A percentile compares a stretch with the other conserved stretches of the same genome.
Conservation (phyloP, 2,797 vertebrate genomes). For the Thaleichthys pacificus region DNA sequence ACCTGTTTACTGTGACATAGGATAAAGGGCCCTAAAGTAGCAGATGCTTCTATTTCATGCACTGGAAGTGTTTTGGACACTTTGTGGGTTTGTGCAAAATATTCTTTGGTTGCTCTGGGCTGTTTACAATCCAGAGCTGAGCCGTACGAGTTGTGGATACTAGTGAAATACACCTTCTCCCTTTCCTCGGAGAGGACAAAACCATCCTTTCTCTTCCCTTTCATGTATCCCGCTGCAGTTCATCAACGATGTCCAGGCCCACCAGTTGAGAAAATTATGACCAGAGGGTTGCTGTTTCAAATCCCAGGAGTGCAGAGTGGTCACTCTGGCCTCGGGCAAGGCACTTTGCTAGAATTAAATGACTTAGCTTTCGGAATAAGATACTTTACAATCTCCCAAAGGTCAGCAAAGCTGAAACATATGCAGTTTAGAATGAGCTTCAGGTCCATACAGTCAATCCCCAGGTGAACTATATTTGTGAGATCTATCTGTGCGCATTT, state of each 20-base stretch:
- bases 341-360: slow-evolving; percentile 45
- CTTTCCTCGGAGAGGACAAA: slow-evolving; percentile 26
- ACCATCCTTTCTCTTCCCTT: slow-evolving; percentile 10
- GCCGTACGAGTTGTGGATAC: slow-evolving; percentile 14
- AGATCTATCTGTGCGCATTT: slow-evolving; percentile 35
- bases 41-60: slow-evolving; percentile 72
- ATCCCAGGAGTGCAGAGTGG: slow-evolving; percentile 41
- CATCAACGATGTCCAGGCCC: slow-evolving; percentile 31
- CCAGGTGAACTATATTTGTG: slow-evolving; percentile 29
- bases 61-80: slow-evolving; percentile 30
- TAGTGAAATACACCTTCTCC: slow-evolving; percentile 6
- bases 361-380: slow-evolving; percentile 38
- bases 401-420: neutral
- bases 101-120: slow-evolving; percentile 50
- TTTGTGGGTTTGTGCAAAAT: slow-evolving; percentile 37
- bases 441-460: slow-evolving; percentile 26
- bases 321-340: slow-evolving; percentile 38
- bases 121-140: slow-evolving; percentile 57
- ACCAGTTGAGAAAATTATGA: slow-evolving; percentile 30
- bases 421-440: slow-evolving; percentile 21
- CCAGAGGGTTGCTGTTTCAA: slow-evolving; percentile 38
- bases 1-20: slow-evolving; percentile 70
- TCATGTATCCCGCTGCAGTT: slow-evolving; percentile 33
- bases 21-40: slow-evolving; percentile 66
- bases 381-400: slow-evolving; percentile 7